Conservation (phyloP, 1,140 invertebrate genomes). For the Ectropis grisescens region DNA sequence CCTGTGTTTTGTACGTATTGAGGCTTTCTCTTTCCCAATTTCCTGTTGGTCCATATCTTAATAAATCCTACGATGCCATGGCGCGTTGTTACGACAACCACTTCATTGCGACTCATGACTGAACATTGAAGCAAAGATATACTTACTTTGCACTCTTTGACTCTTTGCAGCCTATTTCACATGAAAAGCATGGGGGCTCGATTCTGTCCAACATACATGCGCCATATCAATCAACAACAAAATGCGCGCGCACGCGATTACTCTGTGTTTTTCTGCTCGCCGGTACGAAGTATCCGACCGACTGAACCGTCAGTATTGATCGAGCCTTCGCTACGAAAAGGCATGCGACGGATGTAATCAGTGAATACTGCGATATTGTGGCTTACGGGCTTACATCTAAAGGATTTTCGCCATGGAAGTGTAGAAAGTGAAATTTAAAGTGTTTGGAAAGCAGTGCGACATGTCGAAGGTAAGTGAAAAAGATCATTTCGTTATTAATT, state of each 20-base stretch:
- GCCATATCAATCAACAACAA: constrained; percentile 54
- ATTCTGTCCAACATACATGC: constrained; percentile 46
- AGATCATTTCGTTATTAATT: constrained; percentile 12
- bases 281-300: constrained; percentile 38
- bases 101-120: too few species aligned
- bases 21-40: too few species aligned
- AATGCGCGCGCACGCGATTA: constrained; percentile 54
- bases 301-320: constrained; percentile 51
- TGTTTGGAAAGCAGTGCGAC: constrained; percentile 20
- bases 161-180: too few species aligned
- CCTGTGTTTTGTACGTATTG: too few species aligned
- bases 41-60: too few species aligned
- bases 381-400: too few species aligned
- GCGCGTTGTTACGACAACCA: too few species aligned
- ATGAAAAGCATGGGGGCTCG: too few species aligned
- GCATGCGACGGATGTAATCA: constrained; percentile 43
- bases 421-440: constrained; percentile 30
- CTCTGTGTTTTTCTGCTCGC: constrained; percentile 51
- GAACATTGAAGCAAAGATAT: too few species aligned
- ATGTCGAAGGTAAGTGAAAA: constrained; percentile 56
- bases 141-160: too few species aligned
- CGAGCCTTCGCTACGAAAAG: constrained; percentile 52
- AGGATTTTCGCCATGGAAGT: too few species aligned
- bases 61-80: too few species aligned
- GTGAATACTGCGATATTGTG: constrained; percentile 13